Conservation (phyloP, 2,888 invertebrate genomes). For the Dastarcus helophoroides region DNA sequence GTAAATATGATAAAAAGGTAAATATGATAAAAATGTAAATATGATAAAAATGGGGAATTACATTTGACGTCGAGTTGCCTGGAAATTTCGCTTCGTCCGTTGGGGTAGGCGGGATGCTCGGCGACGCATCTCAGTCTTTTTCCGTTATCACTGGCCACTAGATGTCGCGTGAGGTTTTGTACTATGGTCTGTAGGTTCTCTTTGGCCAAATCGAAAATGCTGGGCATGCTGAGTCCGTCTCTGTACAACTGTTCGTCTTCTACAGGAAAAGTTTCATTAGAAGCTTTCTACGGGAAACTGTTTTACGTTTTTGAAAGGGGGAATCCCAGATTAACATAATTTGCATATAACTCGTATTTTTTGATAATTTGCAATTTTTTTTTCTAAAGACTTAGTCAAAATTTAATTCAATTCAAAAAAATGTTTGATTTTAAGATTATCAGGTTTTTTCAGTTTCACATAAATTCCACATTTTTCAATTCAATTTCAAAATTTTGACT, state of each 20-base stretch:
- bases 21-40: too few relatives aligned
- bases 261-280: constrained; percentile 31
- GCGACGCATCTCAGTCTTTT: constrained; percentile 54
- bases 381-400: too few relatives aligned
- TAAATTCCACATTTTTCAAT: too few relatives aligned
- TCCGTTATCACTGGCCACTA: constrained; percentile 55
- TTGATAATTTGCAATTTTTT: too few relatives aligned
- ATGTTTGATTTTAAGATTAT: too few relatives aligned
- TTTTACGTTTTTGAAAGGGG: too few relatives aligned
- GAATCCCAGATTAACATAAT: neutral
- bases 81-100: constrained; percentile 30
- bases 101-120: constrained; percentile 48
- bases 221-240: constrained; percentile 44
- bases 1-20: too few relatives aligned
- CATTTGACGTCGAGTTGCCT: constrained; percentile 47
- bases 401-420: too few relatives aligned
- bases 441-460: too few relatives aligned
- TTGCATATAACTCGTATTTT: neutral
- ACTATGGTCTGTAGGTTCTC: constrained; percentile 50
- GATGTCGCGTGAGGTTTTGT: constrained; percentile 51
- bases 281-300: neutral
- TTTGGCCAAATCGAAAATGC: constrained; percentile 40
- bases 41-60: constrained; percentile 38
- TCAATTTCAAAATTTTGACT: too few relatives aligned
- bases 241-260: constrained; percentile 48